A percentile compares a stretch with the other conserved stretches of the same genome.
Conservation (phyloP, 1,140 invertebrate species). For the Drosophila asahinai region DNA sequence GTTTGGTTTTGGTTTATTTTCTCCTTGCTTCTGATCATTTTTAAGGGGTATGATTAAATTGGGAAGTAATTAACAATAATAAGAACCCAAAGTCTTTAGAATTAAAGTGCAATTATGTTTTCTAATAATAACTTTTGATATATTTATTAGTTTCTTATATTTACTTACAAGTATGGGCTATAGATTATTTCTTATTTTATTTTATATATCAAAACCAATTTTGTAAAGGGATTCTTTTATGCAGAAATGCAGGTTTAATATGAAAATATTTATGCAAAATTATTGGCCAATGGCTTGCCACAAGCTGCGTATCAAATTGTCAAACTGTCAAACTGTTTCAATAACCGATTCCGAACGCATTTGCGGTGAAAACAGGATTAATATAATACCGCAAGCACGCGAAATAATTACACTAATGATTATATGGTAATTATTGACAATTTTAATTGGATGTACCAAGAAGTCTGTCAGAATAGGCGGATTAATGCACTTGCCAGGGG, state of each 20-base stretch:
- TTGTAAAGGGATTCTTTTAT: neutral
- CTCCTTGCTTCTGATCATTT: too few species aligned
- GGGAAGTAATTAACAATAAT: too few species aligned
- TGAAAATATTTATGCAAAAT: slow-evolving; percentile 15
- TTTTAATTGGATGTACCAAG: slow-evolving; percentile 15
- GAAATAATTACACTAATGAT: neutral
- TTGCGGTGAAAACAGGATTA: slow-evolving; percentile 20
- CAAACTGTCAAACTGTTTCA: slow-evolving; percentile 33
- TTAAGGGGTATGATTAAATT: neutral
- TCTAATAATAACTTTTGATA: too few species aligned
- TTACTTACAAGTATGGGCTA: too few species aligned
- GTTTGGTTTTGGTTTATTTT: neutral
- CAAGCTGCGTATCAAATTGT: slow-evolving; percentile 21
- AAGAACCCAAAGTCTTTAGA: too few species aligned
- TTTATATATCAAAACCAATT: neutral
- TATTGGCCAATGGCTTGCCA: neutral
- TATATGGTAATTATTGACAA: slow-evolving; percentile 6
- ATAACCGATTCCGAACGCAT: slow-evolving; percentile 6
- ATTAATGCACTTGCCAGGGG: neutral
- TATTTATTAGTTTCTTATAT: too few species aligned
- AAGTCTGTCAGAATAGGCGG: slow-evolving; percentile 1
- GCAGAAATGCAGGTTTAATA: neutral
- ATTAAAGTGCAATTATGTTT: too few species aligned
- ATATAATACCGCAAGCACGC: neutral
- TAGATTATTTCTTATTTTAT: neutral